Evolutionary conservation across 2,888 invertebrate genomes (phyloP).

Genomic region (Autographa gamma): DNA sequence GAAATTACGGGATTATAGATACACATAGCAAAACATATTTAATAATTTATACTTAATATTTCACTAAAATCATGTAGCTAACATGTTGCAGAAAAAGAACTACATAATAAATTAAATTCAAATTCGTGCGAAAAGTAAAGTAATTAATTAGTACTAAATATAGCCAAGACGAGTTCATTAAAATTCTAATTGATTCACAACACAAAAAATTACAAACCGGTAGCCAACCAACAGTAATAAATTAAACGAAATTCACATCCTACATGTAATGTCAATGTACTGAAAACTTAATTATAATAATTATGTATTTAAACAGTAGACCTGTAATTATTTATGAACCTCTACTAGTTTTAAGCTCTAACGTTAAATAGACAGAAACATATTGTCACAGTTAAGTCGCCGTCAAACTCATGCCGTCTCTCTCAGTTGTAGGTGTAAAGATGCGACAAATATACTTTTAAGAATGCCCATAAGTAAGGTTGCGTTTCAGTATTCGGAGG

Average conservation of each 20-base stretch:
- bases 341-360: too few species aligned
- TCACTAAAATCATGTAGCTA: neutral
- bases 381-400: too few species aligned
- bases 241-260: slow-evolving; percentile 16
- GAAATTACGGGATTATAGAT: too few species aligned
- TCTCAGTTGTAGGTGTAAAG: too few species aligned
- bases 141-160: neutral
- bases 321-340: too few species aligned
- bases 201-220: neutral
- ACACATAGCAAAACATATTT: too few species aligned
- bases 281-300: slow-evolving; percentile 21
- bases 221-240: slow-evolving; percentile 15
- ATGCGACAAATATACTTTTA: too few species aligned
- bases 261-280: slow-evolving; percentile 16
- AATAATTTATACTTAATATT: too few species aligned
- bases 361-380: too few species aligned
- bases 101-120: neutral
- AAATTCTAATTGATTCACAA: slow-evolving; percentile 11
- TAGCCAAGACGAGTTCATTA: slow-evolving; percentile 4
- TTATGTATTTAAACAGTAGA: slow-evolving; percentile 12
- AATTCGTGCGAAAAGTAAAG: neutral
- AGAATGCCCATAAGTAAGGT: too few species aligned
- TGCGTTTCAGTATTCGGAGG: too few species aligned
- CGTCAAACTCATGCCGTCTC: too few species aligned
- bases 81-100: neutral